Evolutionary conservation across 2,113 vertebrate genomes (phyloP), one percentile per base, ranked within the genome.

Genomic region (Paratilapia polleni): DNA sequence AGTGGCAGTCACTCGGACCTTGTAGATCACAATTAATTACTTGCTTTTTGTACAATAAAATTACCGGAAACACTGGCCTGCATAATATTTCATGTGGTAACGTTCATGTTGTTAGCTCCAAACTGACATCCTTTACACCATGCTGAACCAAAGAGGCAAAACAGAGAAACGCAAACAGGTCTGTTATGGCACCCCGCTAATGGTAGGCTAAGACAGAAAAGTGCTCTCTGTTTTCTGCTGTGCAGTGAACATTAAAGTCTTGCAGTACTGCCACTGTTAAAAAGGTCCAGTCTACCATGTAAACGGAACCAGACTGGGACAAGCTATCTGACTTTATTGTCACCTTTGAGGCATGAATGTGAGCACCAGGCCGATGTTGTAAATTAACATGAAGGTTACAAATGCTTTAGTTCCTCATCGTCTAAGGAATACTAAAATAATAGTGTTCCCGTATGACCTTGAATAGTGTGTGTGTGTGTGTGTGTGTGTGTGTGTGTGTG

Each of bases 401-500:
- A 77, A 63, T 4, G 10, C 31, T 43, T 36, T 2, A 52, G 24
- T 49, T 81, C 52, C 86, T 70, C 38, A 17, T 63, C n/a, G 17
- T 3, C 54, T 31, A 13, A 60, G 36, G 81, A 80, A 68, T 28
- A 81, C 74, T 75, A 43, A 85, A 81, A 77, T 34, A 81, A 77
- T 13, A 52, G 61, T 24, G 77, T 20, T 80, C 63, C 62, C 60
- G 3, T 52, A 13, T 74, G 83, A 91, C 89, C 87, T 88, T 91
- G 63, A 85, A 31, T 75, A 54, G 24, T 73, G 57, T 26, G 59
- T 34, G 58, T 59, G 17, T 78, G 64, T 80, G 70, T 61, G 77
- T 26, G 43, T 17, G 76, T 49, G 62, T 49, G 62, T 77, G 73
- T 78, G 80, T 52, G 73, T 54, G 63, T 28, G 74, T 56, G 83